Percentiles rank a stretch among this genome's conserved stretches.
phyloP scores from a whole-genome alignment of 2,113 vertebrate genomes.

The Festucalex cinctus region DNA sequence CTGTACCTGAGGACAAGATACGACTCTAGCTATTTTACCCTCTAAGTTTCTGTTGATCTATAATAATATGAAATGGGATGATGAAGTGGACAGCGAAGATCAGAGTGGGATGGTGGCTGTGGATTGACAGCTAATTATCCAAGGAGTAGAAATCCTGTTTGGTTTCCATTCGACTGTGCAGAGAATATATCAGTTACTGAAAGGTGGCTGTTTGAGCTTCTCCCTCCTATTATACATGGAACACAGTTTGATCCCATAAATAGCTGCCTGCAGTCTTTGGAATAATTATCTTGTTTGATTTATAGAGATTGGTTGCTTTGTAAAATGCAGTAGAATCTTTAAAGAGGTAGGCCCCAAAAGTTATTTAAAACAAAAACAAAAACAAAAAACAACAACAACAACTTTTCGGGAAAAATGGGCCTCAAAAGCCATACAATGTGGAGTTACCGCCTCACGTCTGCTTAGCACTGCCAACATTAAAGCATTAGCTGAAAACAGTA shows the following conservation, averaged over 20 bases:
- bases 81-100: constrained; percentile 23
- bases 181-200: constrained; percentile 18
- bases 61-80: constrained; percentile 18
- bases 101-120: constrained; percentile 13
- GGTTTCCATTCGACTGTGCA: constrained; percentile 36
- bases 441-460: too few species aligned
- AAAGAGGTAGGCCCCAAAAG: too few species aligned
- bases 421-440: too few species aligned
- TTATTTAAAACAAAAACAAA: too few species aligned
- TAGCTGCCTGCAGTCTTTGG: not conserved
- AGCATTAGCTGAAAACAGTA: too few species aligned
- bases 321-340: too few species aligned
- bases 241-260: not conserved
- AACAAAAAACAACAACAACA: too few species aligned
- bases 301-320: too few species aligned
- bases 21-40: constrained; percentile 25
- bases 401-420: too few species aligned
- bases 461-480: too few species aligned
- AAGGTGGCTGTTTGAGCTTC: not conserved
- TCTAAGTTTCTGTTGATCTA: constrained; percentile 22
- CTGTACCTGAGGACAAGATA: not conserved
- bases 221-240: not conserved
- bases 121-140: constrained; percentile 47
- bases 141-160: constrained; percentile 48
- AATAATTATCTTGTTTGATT: too few species aligned